Evolutionary conservation across 2,888 invertebrate species (phyloP).

Genomic region (Monoplex corrugatus): DNA sequence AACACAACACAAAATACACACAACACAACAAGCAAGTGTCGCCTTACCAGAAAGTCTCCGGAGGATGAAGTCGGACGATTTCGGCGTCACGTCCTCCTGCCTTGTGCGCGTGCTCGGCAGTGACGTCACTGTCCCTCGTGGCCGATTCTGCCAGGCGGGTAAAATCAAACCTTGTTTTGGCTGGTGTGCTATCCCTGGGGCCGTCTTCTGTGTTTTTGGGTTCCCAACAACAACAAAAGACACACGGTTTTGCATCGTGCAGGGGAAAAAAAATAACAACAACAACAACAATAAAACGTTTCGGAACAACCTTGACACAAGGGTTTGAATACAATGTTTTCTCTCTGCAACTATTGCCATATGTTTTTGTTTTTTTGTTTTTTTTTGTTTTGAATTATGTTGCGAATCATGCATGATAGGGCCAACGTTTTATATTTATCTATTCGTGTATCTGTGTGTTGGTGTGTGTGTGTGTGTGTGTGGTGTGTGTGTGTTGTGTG

Average conservation of each 20-base stretch:
- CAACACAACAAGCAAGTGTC: neutral
- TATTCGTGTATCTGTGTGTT: too few species aligned
- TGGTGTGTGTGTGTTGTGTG: neutral
- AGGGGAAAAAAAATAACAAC: neutral
- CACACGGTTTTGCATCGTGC: too few species aligned
- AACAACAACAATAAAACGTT: neutral
- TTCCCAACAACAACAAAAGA: neutral
- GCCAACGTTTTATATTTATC: too few species aligned
- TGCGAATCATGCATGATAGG: too few species aligned
- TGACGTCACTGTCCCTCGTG: slow-evolving; percentile 56
- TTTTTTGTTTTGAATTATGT: neutral
- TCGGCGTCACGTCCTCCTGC: slow-evolving; percentile 44
- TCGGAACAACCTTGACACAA: too few species aligned
- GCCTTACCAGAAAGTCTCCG: slow-evolving; percentile 24
- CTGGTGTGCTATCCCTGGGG: slow-evolving; percentile 45
- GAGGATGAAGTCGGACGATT: slow-evolving; percentile 46
- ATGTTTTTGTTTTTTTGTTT: neutral
- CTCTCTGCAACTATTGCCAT: neutral
- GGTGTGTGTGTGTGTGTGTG: too few species aligned
- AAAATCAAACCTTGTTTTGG: slow-evolving; percentile 55
- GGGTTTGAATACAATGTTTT: too few species aligned
- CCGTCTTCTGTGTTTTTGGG: slow-evolving; percentile 22
- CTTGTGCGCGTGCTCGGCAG: slow-evolving; percentile 46
- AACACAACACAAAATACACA: neutral
- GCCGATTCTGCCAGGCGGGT: slow-evolving; percentile 58